Evolutionary conservation across 2,797 vertebrate species (phyloP).

Genomic region (Hippoglossus hippoglossus): DNA sequence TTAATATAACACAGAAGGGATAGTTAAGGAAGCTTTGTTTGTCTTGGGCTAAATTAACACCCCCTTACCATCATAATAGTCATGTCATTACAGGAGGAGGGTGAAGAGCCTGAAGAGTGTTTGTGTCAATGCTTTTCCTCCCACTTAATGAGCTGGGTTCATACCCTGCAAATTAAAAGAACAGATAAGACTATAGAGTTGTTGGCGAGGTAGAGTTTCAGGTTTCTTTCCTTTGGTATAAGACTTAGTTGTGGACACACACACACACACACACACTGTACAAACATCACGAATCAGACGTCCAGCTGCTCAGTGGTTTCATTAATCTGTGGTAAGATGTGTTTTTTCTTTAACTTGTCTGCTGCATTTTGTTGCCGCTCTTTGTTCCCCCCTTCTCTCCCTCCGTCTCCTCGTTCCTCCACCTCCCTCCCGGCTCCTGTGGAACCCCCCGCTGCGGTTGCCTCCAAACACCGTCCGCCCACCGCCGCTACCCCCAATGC

Average conservation of each 20-base stretch:
- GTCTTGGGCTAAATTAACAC: constrained; percentile 75
- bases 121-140: constrained; percentile 63
- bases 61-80: constrained; percentile 61
- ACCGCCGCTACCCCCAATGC: constrained; percentile 53
- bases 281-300: constrained; percentile 31
- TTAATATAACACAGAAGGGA: constrained; percentile 74
- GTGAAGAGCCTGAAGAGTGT: constrained; percentile 54
- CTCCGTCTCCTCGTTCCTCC: constrained; percentile 44
- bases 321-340: constrained; percentile 57
- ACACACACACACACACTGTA: constrained; percentile 10
- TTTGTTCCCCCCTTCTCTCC: constrained; percentile 58
- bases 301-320: constrained; percentile 73
- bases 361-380: constrained; percentile 52
- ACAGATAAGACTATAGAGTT: constrained; percentile 31
- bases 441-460: constrained; percentile 68
- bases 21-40: constrained; percentile 74
- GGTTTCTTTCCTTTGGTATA: constrained; percentile 29
- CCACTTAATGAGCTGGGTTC: constrained; percentile 60
- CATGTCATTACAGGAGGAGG: constrained; percentile 62
- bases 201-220: constrained; percentile 25
- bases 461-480: constrained; percentile 68
- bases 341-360: constrained; percentile 34
- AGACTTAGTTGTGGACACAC: constrained; percentile 12
- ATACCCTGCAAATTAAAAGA: constrained; percentile 54
- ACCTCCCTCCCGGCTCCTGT: constrained; percentile 59